Base-by-base conservation (phyloP, 2,888 invertebrate genomes). In the Tupiocoris notatus region DNA sequence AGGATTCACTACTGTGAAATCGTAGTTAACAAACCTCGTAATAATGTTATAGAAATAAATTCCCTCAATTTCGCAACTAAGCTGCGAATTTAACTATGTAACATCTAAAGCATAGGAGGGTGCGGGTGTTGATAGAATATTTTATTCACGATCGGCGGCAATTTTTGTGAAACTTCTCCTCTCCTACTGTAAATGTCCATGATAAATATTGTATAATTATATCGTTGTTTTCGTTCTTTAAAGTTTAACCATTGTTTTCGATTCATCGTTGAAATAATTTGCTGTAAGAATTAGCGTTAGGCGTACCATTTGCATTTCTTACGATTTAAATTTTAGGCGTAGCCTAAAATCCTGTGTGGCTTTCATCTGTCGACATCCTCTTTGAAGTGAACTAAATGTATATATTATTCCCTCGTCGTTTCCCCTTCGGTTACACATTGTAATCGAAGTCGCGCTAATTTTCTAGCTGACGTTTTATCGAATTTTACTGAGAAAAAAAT, bases 301-400 rank as follows among this genome's bases (percentile, higher is more conserved):
- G 78, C 79, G 79, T 79, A 79, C 79, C 79, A 77, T 79, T 78
- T 79, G 79, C 79, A 79, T 79, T 79, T 79, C 78, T 61, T 79
- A 79, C 70, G 62, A 65, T 76, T 70, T 70, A 39, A 39, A 70
- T 66, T 16, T 70, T 54, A 67, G 75, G 75, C 75, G 21, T 56
- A 75, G 75, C 75, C 75, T 75, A 75, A 75, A 58, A 71, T 59
- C 61, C 18, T 9, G 65, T 65, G 16, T 23, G 18, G 9, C 25
- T 23, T 23, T 18, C 23, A 18, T 65, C 23, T 18, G 18, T 16
- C 12, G 23, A 65, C n/a, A 3, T 2, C 21, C n/a, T 65, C 22
- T n/a, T 18, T 16, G 25, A 63, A 17, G 3, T 2, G n/a, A 65
- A 65, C 25, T 22, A 9, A 9, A 22, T 64, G 20, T n/a, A 64